Base-by-base conservation (phyloP, 2,113 vertebrate species). In the Brienomyrus longianalis region DNA sequence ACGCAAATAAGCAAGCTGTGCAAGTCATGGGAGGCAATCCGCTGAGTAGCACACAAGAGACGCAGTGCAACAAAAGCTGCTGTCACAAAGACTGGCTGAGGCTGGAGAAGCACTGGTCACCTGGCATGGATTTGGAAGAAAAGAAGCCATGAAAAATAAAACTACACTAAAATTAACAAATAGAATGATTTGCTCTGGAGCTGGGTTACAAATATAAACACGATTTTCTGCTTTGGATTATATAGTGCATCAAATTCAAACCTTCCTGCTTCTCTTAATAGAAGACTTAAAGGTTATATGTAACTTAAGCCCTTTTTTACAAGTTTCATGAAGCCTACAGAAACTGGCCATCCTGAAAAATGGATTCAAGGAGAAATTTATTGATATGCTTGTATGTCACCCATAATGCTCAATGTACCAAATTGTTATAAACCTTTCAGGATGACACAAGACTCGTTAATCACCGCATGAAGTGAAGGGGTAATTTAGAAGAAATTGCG, bases 221-320 rank as follows among this genome's bases (percentile, higher is more conserved):
- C 17, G 10, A 59, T 74, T 47, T 85, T 83, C 83, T 51, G 84
- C 89, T 90, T 86, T 89, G 56, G 83, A 86, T 86, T 70, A 90
- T 27, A 90, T 90, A 90, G 84, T 51, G 83, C 89, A 86, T 74
- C 17, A 45, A 90, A n/a, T n/a, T n/a, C 59, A 66, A 13, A 48
- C 56, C 83, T 66, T 21, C 50, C n/a, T 6, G 31, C 39, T 48
- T 45, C 50, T 89, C 31, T 89, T 39, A 86, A 27, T 52, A 90
- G 35, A 85, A 85, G 27, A 43, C 39, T 39, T 39, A 70, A 80
- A 87, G 43, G 47, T n/a, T 90, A 70, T n/a, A 86, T 86, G 77
- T 90, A 70, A 90, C 89, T 50, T 70, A 45, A 74, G 84, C 84
- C 89, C 89, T 90, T 90, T 90, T 66, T 50, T 89, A 19, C 23